These are phyloP conservation scores for Mastomys natalensis DNA, from an alignment of 2,113 vertebrate genomes.

Conservation along the genomic window DNA sequence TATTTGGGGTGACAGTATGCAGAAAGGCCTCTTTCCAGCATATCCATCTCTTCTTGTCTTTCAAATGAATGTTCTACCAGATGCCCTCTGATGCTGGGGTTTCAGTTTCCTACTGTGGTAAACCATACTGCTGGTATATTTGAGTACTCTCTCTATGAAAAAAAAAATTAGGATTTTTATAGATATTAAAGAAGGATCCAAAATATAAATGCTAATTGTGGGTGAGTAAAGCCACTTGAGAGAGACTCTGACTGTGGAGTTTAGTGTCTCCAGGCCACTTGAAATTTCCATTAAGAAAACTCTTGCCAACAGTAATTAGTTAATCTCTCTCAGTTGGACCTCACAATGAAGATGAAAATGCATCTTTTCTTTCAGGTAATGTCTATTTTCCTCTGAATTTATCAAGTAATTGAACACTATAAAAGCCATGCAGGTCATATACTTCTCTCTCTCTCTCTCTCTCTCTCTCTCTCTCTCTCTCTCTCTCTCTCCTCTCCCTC, in stretches of 20 bases:
- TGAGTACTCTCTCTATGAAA: not conserved
- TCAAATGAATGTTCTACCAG: not conserved
- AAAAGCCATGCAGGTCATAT: not conserved
- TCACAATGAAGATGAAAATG: conserved; percentile 1
- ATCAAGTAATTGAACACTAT: not conserved
- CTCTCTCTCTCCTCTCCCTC: too few species aligned
- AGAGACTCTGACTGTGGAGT: not conserved
- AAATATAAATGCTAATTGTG: conserved; percentile 34
- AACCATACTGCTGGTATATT: not conserved
- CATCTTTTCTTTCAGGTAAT: not conserved
- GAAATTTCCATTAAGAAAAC: conserved; percentile 67
- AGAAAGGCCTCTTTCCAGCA: not conserved
- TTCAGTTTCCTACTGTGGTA: not conserved
- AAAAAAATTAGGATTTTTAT: conserved; percentile 38
- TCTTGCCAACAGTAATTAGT: conserved; percentile 45
- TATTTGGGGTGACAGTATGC: not conserved
- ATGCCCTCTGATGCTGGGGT: not conserved
- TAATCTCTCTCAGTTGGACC: not conserved
- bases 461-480: too few species aligned
- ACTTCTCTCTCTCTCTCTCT: too few species aligned
- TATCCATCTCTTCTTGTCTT: not conserved
- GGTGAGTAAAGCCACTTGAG: conserved; percentile 51
- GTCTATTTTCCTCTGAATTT: conserved; percentile 5
- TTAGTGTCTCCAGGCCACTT: conserved; percentile 52
- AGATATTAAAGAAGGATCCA: conserved; percentile 40